Base-by-base conservation (phyloP, 2,113 vertebrate genomes). In the Budorcas taxicolor region DNA sequence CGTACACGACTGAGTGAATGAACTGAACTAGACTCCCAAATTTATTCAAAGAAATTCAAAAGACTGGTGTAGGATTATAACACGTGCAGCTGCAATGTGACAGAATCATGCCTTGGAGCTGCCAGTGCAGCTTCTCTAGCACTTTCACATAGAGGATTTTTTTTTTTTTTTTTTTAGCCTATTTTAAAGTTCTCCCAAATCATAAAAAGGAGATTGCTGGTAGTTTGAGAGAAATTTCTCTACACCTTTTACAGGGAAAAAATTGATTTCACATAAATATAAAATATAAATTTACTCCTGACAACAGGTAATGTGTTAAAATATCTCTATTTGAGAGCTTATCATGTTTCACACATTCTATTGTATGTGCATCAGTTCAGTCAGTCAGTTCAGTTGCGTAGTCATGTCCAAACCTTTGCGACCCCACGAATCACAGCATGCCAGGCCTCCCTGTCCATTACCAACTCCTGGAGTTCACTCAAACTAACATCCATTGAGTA, bases 211-310 rank as follows among this genome's bases (percentile, higher is more conserved):
- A 53, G 27, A 50, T 31, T 86, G 43, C n/a, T 90, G 14, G 50
- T 64, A 57, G 2, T 76, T 82, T 74, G 27, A 91, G 36, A 87
- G 55, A 89, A 29, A 64, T 57, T 74, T 85, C 33, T 84, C 29
- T 27, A 78, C 25, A 85, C 27, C 19, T 89, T 74, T 96, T 90
- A 52, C 2, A 45, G 47, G 52, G 5, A 82, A 94, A 40, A 43
- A 83, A 74, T 29, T 91, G 23, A 88, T 97, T 71, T 96, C 53
- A 84, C 10, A 40, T 76, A 91, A 47, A 96, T 93, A 11, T 58
- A 71, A 95, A 95, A 50, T 29, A 67, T 82, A 86, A 45, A 74
- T 80, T 91, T 91, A 88, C 52, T 81, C 57, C 31, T 93, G 21
- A 57, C 33, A 53, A n/a, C 81, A 90, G 29, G 11, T 87, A 84